Base-by-base conservation (phyloP, 92 coral and sea anemone species). In the Umimayanthus kanabou region DNA sequence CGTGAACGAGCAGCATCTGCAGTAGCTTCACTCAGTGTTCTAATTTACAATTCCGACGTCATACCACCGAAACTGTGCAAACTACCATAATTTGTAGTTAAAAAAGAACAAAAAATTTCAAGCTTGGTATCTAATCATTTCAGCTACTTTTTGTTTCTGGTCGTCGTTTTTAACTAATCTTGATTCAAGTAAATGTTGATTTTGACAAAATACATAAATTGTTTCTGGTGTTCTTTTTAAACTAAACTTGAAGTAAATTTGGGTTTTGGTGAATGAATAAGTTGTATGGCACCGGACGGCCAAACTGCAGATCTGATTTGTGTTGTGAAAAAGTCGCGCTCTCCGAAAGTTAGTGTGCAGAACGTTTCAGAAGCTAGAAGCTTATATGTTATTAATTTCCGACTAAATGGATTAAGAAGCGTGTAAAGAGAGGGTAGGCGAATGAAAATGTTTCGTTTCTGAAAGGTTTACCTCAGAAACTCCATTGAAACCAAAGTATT, bases 1-100 rank as follows among this genome's bases (percentile, higher is more conserved):
- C 93, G 84, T 93, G 45, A 90, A 97, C 40, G 97, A 97, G 86
- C 74, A 61, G 81, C 61, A 70, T 29, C 45, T 40, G 30, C 43
- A 83, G 40, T 49, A 70, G 65, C 42, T 26, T 26, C 23, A 55
- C 23, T 57, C 23, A 57, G 14, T 8, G 2, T 20, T 57, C 22
- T 2, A 15, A 15, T 57, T 57, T 15, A 15, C 66, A 57, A 57
- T 15, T 57, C 9, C 37, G 37, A 33, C 2, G 1, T 57, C 23
- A 57, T 57, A 4, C 69, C 0, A 61, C 25, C 18, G 37, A 23
- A 22, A 61, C 4, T 61, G 25, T 25, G 69, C 58, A 61, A 61
- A 61, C 69, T 61, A 61, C 26, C 25, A 33, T 33, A 33, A 61
- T 61, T 61, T 61, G 14, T 18, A 26, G 22, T 23, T 61, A 23